These are phyloP conservation scores for Brachionus koreanus DNA, from an alignment of 1,140 invertebrate genomes.

Conservation along the genomic window DNA sequence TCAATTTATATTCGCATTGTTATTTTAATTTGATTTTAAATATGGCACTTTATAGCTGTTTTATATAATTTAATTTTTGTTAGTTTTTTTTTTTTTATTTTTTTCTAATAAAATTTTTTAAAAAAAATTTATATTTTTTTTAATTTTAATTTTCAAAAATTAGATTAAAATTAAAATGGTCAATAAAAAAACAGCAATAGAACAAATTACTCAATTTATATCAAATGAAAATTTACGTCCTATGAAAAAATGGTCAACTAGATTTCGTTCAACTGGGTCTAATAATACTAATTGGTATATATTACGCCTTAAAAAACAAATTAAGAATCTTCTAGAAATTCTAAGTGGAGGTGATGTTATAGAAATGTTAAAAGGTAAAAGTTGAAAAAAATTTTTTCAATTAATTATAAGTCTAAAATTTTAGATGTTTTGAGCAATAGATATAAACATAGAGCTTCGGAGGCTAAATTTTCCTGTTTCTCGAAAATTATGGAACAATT, in stretches of 20 bases:
- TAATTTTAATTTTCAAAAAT: no score
- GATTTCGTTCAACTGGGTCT: background rate
- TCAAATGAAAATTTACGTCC: background rate
- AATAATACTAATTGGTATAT: background rate
- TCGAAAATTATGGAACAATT: background rate
- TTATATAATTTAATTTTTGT: no score
- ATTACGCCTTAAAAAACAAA: background rate
- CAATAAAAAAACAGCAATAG: background rate
- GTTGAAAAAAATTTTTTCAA: background rate
- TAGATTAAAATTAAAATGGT: slow-evolving; percentile 11
- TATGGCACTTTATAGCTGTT: no score
- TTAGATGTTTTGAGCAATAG: background rate
- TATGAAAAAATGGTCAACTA: slow-evolving; percentile 10
- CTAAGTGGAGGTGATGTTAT: background rate
- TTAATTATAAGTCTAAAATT: background rate
- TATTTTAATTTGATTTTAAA: no score
- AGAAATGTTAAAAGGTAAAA: background rate
- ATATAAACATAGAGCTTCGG: background rate
- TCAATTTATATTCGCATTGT: no score
- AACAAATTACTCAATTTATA: background rate
- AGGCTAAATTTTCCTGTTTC: background rate
- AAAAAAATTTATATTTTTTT: no score
- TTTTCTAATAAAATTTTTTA: no score
- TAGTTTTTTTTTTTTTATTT: no score
- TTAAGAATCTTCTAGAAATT: background rate